phyloP scores from a whole-genome alignment of 2,888 invertebrate species.

The Metellina segmentata region DNA sequence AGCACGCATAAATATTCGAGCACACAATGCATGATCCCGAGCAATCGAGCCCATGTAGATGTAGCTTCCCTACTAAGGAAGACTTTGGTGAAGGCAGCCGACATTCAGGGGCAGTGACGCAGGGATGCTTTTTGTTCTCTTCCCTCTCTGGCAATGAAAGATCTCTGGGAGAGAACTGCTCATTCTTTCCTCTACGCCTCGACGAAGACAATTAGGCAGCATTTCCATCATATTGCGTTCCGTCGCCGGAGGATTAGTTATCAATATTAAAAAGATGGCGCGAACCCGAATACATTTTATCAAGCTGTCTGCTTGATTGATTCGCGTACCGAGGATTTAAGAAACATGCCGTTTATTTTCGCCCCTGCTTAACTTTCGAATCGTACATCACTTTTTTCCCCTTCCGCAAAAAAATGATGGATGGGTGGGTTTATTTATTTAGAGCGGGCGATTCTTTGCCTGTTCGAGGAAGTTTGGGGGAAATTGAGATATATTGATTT shows the following conservation, averaged over 20 bases:
- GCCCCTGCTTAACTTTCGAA: slow-evolving; percentile 12
- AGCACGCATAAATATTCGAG: too few species aligned
- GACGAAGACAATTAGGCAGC: slow-evolving; percentile 24
- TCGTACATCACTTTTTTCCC: slow-evolving; percentile 13
- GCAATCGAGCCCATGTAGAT: slow-evolving; percentile 12
- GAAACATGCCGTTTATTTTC: not conserved
- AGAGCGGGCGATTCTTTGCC: not conserved
- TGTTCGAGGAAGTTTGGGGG: not conserved
- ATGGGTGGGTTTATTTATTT: slow-evolving; percentile 27
- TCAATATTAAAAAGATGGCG: slow-evolving; percentile 52
- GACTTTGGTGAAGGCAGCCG: not conserved
- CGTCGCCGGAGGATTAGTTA: slow-evolving; percentile 37
- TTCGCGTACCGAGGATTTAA: slow-evolving; percentile 23
- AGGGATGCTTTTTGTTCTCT: not conserved
- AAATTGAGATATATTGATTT: not conserved
- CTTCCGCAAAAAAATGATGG: slow-evolving; percentile 34
- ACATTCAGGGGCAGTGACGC: slow-evolving; percentile 26
- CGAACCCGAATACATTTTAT: slow-evolving; percentile 22
- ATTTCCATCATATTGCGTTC: slow-evolving; percentile 37
- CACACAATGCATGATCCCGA: too few species aligned
- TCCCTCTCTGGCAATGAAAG: not conserved
- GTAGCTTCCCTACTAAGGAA: slow-evolving; percentile 7
- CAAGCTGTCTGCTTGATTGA: slow-evolving; percentile 60
- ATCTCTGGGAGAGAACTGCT: too few species aligned
- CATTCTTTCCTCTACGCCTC: not conserved